Evolutionary conservation across 2,113 vertebrate genomes (phyloP).

Genomic region (Nerophis lumbriciformis): DNA sequence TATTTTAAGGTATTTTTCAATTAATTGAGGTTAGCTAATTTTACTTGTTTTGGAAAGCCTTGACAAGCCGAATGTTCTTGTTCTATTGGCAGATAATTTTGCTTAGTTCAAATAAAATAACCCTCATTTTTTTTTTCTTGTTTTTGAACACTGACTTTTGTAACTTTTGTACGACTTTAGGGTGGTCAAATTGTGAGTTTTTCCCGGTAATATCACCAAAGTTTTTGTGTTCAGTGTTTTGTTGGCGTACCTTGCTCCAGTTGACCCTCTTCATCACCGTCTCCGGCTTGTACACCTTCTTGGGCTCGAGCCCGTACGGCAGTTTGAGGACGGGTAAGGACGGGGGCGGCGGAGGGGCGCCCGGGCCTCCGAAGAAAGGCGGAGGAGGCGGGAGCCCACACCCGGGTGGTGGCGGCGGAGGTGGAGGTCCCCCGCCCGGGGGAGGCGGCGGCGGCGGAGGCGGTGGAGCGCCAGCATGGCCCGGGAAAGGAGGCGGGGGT

Average conservation of each 20-base stretch:
- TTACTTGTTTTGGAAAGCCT: too few relatives aligned
- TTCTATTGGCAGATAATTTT: too few relatives aligned
- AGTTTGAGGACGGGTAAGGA: conserved; percentile 66
- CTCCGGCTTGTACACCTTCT: conserved; percentile 88
- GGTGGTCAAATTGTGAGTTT: too few relatives aligned
- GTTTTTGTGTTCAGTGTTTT: neutral
- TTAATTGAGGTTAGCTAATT: too few relatives aligned
- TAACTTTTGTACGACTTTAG: too few relatives aligned
- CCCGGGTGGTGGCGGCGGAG: conserved; percentile 67
- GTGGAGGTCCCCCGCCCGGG: conserved; percentile 59
- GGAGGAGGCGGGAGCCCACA: conserved; percentile 71
- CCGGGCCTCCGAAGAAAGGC: conserved; percentile 55
- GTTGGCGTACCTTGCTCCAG: conserved; percentile 88
- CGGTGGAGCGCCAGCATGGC: conserved; percentile 33
- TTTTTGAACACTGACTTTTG: too few relatives aligned
- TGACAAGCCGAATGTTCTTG: too few relatives aligned
- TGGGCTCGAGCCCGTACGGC: conserved; percentile 88
- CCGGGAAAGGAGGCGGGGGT: conserved; percentile 55
- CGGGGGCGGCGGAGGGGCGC: conserved; percentile 65
- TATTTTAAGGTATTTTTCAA: too few relatives aligned
- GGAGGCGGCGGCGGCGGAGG: conserved; percentile 66
- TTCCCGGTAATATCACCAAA: neutral
- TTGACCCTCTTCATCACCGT: conserved; percentile 91
- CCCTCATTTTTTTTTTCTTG: too few relatives aligned
- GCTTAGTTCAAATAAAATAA: too few relatives aligned